Evolutionary conservation across 1,140 invertebrate genomes (phyloP).

Genomic region (Lepidurus arcticus): DNA sequence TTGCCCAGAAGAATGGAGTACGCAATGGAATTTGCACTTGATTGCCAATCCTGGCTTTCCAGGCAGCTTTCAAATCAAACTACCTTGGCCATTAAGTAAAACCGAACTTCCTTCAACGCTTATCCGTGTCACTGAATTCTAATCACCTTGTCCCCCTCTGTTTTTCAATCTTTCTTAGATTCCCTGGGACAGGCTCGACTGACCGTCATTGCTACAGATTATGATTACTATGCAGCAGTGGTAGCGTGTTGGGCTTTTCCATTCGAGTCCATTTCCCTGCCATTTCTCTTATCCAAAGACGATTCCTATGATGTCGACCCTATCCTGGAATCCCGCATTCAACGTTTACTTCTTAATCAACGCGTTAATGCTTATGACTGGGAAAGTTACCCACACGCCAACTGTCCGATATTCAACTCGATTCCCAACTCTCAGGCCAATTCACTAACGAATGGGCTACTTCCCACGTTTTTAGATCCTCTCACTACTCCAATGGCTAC

Average conservation of each 20-base stretch:
- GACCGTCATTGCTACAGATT: conserved; percentile 34
- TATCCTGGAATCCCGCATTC: conserved; percentile 24
- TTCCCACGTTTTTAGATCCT: neutral
- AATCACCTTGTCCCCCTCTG: neutral
- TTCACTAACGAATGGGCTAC: neutral
- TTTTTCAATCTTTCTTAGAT: conserved; percentile 25
- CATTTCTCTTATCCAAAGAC: conserved; percentile 30
- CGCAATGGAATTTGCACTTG: conserved; percentile 23
- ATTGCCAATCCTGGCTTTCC: conserved; percentile 23
- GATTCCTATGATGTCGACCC: neutral
- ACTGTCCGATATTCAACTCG: neutral
- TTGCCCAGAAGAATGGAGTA: conserved; percentile 24
- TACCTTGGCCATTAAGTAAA: conserved; percentile 32
- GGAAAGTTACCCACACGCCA: neutral
- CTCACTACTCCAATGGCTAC: neutral
- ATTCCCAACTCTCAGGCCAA: neutral
- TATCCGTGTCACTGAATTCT: neutral
- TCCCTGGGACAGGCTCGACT: conserved; percentile 30
- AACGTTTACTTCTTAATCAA: conserved; percentile 24
- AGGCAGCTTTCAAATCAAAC: conserved; percentile 30
- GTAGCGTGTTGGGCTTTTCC: conserved; percentile 31
- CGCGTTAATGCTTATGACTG: conserved; percentile 21
- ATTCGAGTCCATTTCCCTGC: conserved; percentile 31
- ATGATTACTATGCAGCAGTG: conserved; percentile 30
- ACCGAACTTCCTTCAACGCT: neutral